Evolutionary conservation across 1,140 invertebrate species (phyloP), one percentile per base, ranked within the genome.

Genomic region (Scaptomyza montana): DNA sequence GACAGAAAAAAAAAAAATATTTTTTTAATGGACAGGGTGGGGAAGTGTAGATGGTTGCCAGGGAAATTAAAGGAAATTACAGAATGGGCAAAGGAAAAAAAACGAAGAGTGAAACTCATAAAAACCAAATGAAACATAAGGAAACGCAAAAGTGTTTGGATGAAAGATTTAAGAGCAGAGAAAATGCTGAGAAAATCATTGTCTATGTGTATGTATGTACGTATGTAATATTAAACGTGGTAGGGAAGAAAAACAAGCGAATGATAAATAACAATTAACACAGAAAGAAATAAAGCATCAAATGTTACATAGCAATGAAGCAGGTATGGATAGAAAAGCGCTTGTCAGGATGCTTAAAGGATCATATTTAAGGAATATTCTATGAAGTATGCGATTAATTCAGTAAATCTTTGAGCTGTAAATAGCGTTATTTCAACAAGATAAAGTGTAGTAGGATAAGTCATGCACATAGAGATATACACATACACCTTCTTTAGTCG

Each of bases 61-160:
- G 59, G 69, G 69, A 72, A 72, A 72, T 66, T 59, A 60, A 72
- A 67, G 69, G 69, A 72, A 67, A 72, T 66, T 66, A 72, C 66
- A 56, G 54, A 65, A 64, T 50, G 60, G 30, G 30, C 30, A 71
- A 65, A 65, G 45, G 54, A 70, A 61, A 21, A 30, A 12, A 33
- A 51, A 19, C 16, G 8, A 10, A 60, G 33, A 21, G 8, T 36
- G 30, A 9, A 46, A 19, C 4, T 10, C 7, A 30, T 21, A 10
- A 56, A 7, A 49, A 13, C 2, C 7, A 54, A 54, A 21, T 10
- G 12, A 8, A 10, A 33, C 39, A 53, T 19, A 46, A 49, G 16
- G 19, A 43, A 51, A 12, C 3, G 9, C 33, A n/a, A 30, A 43
- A 47, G 30, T 46, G 5, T 51, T 25, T 30, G 49, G 30, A 51